Conservation (phyloP, 2,888 invertebrate genomes). For the Drosophila rubida region DNA sequence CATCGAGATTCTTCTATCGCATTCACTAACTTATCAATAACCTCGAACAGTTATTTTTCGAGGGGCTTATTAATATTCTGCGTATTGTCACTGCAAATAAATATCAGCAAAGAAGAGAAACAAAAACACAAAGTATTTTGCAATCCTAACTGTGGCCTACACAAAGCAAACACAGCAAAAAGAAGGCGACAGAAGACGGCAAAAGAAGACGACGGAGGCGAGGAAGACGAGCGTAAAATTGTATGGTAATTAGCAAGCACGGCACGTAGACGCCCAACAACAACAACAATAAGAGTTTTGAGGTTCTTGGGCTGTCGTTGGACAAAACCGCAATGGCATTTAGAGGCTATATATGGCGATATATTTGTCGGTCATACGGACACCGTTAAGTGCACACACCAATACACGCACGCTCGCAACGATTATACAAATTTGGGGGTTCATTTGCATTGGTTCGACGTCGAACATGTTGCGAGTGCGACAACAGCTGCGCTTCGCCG, state of each 20-base stretch:
- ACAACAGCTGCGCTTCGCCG: constrained; percentile 23
- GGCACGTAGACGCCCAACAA: constrained; percentile 45
- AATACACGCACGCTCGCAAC: constrained; percentile 26
- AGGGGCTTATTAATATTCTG: constrained; percentile 47
- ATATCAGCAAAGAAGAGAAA: constrained; percentile 11
- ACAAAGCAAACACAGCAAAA: constrained; percentile 9
- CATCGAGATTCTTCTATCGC: background rate
- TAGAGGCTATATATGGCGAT: constrained; percentile 57
- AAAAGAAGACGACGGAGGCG: background rate
- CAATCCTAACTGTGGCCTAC: constrained; percentile 43
- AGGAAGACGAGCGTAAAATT: constrained; percentile 7
- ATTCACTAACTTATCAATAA: constrained; percentile 13
- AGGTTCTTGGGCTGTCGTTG: constrained; percentile 35
- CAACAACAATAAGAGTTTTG: constrained; percentile 19
- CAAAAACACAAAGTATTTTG: constrained; percentile 27
- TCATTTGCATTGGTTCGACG: constrained; percentile 32
- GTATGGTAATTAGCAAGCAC: constrained; percentile 40
- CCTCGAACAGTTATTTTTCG: constrained; percentile 12
- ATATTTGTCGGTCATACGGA: constrained; percentile 52
- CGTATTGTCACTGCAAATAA: constrained; percentile 24
- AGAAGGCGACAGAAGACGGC: background rate
- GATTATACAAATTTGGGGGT: constrained; percentile 35
- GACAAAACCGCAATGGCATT: constrained; percentile 51
- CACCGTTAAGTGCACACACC: constrained; percentile 62
- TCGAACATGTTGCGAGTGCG: constrained; percentile 35